Percentiles rank a stretch among this genome's conserved stretches.
Evolutionary conservation across 2,113 vertebrate species (phyloP).

Genomic region (Ascaphus truei): DNA sequence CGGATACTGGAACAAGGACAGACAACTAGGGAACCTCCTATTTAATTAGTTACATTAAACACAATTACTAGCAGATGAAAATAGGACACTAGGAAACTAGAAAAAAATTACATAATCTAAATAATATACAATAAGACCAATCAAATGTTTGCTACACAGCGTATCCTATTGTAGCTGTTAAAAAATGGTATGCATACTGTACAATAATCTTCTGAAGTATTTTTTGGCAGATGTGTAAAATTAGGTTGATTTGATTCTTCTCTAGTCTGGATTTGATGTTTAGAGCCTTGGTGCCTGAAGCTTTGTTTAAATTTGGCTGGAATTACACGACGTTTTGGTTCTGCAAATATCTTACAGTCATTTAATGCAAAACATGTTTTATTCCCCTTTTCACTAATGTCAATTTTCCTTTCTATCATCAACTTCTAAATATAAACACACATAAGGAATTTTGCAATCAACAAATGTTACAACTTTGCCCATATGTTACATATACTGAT

Average conservation of each 20-base stretch:
- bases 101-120: no score
- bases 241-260: neutral
- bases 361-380: constrained; percentile 12
- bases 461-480: neutral
- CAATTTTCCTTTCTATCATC: constrained; percentile 26
- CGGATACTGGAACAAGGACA: no score
- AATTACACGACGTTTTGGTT: no score
- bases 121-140: no score
- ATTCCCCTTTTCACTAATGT: neutral
- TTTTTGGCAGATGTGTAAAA: neutral
- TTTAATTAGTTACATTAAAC: no score
- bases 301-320: constrained; percentile 30
- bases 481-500: neutral
- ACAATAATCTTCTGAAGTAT: neutral
- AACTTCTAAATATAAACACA: constrained; percentile 3
- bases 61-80: no score
- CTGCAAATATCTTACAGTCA: constrained; percentile 23
- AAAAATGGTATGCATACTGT: no score
- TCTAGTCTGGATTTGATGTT: no score
- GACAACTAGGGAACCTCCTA: no score
- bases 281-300: constrained; percentile 14
- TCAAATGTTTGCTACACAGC: no score
- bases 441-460: constrained; percentile 20
- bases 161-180: no score
- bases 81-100: no score